phyloP scores from a whole-genome alignment of 2,797 vertebrate genomes.

The Notoglanidium macrostoma region DNA sequence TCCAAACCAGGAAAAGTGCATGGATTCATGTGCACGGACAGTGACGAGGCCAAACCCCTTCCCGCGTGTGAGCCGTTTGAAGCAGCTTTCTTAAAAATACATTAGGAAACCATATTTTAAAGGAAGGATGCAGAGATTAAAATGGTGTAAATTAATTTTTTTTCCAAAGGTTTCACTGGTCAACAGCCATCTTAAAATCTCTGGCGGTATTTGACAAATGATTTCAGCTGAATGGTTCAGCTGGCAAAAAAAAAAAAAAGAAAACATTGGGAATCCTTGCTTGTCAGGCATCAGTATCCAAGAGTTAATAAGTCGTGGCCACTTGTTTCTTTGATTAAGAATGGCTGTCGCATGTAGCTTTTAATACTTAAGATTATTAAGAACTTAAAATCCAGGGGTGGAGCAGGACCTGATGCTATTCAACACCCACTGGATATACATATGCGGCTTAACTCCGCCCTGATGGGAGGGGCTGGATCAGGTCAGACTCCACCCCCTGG shows the following conservation, averaged over 20 bases:
- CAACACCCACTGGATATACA: background rate
- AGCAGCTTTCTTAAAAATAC: background rate
- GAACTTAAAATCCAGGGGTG: background rate
- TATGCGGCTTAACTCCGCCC: background rate
- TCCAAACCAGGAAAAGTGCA: background rate
- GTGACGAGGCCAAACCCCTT: too few relatives aligned
- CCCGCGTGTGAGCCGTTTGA: background rate
- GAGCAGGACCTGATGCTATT: background rate
- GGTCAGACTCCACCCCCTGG: background rate
- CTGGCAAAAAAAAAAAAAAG: background rate
- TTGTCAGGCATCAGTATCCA: background rate
- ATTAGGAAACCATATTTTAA: background rate
- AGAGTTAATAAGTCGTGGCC: background rate
- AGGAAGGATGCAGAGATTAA: background rate
- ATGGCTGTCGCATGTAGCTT: background rate
- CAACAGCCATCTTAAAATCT: background rate
- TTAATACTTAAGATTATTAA: background rate
- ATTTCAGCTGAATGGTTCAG: background rate
- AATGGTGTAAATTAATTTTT: background rate
- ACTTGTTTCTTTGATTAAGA: background rate
- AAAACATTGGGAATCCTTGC: background rate
- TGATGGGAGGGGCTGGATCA: background rate
- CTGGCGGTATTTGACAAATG: background rate
- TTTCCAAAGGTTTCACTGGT: background rate
- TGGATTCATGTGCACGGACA: too few relatives aligned